Base-by-base conservation (phyloP, 2,888 invertebrate genomes). In the Hydrotaea cyrtoneurina region DNA sequence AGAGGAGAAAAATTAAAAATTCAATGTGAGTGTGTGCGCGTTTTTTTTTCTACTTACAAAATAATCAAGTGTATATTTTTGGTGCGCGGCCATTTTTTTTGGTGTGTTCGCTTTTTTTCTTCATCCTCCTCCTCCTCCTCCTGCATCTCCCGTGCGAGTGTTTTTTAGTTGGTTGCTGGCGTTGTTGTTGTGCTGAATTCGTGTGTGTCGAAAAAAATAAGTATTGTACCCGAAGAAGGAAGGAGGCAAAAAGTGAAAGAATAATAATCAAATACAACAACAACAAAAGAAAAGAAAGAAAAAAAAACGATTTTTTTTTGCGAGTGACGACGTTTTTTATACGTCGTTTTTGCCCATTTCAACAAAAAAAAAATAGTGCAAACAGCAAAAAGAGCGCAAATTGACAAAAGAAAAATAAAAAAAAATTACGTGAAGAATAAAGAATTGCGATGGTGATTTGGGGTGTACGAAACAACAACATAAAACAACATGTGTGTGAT, bases 11-110 rank as follows among this genome's bases (percentile, higher is more conserved):
- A 78, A 57, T 19, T 59, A 19, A 82, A 66, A 13, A 23, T 69
- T 46, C 39, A 23, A 2, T 39, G 69, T 69, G 69, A 46, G 69
- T 17, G 72, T 82, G 72, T 85, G 85, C 80, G 55, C 39, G 57
- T 69, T 53, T 71, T 69, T 87, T 69, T 53, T 71, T 69, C 87
- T 88, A 86, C 80, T 88, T 82, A 85, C 73, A 82, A 86, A 89
- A 87, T 89, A 88, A 85, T 85, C 79, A 80, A 85, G 82, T 85
- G 85, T 79, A 85, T 77, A 85, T 82, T 89, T 90, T 90, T 89
- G 89, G 88, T 89, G 86, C 89, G 90, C 90, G 89, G 91, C 91
- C 90, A 90, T 90, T 90, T 91, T 89, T n/a, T 90, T 91, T 89
- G 82, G 23, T 62, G 23, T 59, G 85, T 74, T 73, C 82, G 82